Evolutionary conservation across 2,113 vertebrate species (phyloP).

Genomic region (Onychostruthus taczanowskii): DNA sequence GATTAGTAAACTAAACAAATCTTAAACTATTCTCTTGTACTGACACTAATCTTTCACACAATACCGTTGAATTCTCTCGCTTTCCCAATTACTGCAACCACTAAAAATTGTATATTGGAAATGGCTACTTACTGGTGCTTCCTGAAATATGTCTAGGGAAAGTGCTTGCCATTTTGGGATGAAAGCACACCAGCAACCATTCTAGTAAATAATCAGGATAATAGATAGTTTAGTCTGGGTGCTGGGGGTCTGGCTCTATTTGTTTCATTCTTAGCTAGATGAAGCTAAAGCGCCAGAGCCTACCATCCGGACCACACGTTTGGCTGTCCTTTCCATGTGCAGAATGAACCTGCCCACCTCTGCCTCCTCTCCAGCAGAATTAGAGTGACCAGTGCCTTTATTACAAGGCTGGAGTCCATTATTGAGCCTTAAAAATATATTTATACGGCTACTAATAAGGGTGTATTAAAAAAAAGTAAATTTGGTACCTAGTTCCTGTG

Average conservation of each 20-base stretch:
- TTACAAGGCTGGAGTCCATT: not conserved
- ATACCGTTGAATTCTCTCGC: not conserved
- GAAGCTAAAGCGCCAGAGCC: not conserved
- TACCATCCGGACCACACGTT: not conserved
- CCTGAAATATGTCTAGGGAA: not conserved
- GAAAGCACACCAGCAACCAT: not conserved
- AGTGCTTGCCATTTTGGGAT: not conserved
- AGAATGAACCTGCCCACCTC: not conserved
- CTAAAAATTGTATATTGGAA: not conserved
- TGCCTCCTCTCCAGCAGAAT: not conserved
- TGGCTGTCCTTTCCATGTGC: not conserved
- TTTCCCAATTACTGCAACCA: not conserved
- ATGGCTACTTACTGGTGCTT: not conserved
- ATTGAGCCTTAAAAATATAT: not conserved
- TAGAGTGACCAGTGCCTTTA: not conserved
- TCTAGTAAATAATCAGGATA: not conserved
- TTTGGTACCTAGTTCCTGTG: not conserved
- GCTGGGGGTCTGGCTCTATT: rapidly evolving
- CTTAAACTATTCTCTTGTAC: not conserved
- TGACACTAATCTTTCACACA: not conserved
- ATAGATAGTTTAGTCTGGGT: not conserved
- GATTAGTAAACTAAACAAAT: not conserved
- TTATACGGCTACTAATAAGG: not conserved
- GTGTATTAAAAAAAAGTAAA: not conserved
- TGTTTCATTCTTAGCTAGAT: not conserved